Conservation (phyloP, 2,113 vertebrate genomes). For the Coptodon bakossiorum region DNA sequence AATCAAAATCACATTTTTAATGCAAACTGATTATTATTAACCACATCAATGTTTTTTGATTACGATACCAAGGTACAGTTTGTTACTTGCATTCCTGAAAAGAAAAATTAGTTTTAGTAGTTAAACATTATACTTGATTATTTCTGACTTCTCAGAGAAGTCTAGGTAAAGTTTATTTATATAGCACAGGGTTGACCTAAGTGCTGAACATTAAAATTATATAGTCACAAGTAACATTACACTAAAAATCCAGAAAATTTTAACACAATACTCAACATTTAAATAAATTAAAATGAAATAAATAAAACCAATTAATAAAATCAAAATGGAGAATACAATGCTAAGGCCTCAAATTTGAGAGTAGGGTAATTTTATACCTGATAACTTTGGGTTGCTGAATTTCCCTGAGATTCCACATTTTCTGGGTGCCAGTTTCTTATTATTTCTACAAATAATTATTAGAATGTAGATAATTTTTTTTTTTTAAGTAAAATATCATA, state of each 20-base stretch:
- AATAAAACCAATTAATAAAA: background rate
- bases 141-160: background rate
- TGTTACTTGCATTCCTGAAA: background rate
- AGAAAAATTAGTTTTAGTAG: background rate
- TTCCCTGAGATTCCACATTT: background rate
- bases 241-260: fast-evolving
- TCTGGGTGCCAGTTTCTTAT: background rate
- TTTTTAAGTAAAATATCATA: background rate
- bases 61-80: background rate
- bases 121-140: background rate
- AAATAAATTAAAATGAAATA: background rate
- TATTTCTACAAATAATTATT: background rate
- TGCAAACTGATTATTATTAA: background rate
- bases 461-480: background rate
- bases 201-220: background rate
- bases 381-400: background rate
- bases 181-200: background rate
- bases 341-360: background rate
- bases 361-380: background rate
- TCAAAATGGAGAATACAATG: background rate
- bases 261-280: background rate
- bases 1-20: background rate
- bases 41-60: background rate
- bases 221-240: fast-evolving
- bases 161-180: fast-evolving